Evolutionary conservation across 1,140 invertebrate genomes (phyloP), one percentile per base, ranked within the genome.

Genomic region (Camponotus vicinus): DNA sequence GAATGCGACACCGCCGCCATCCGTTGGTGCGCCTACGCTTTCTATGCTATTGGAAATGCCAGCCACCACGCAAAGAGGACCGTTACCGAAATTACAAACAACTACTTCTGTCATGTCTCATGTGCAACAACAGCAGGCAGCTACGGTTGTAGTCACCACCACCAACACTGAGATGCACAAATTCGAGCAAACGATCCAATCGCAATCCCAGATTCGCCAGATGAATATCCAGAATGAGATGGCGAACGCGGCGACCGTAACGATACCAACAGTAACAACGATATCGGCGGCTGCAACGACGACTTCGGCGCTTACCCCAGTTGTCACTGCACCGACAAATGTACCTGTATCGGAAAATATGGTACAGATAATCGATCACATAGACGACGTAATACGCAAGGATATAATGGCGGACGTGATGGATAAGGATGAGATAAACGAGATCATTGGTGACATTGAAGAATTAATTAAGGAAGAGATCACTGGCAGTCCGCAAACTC

Each of bases 21-120:
- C 96, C 0, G 96, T 96, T 2, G 96, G 96, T 0, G 96, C 97
- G 0, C 97, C 97, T 0, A 97, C 97, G 0, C 92, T 97, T 0
- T 97, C 97, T 0, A 96, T 97, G 95, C 92, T 97, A 8, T 91
- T 97, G n/a, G 97, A 97, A 88, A 92, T 94, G 77, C 94, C 94
- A 3, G 91, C 94, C 3, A 94, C 91, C 80, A 66, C 92, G 7
- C 91, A 93, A 18, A 89, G 94, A 88, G 87, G 91, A 2, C 86
- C 91, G 11, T 37, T 95, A 32, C 67, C 94, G 69, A 90, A 89
- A 90, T 77, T 93, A 85, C 88, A 92, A 32, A 42, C 76, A 42
- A 42, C 52, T 1, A 40, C n/a, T 0, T 13, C 27, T 32, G 21
- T 40, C 9, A 9, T 63, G 1, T 13, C 82, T 32, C 61, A 73